These are phyloP conservation scores for Ivindomyrus marchei DNA, from an alignment of 2,113 vertebrate species.

Conservation along the genomic window DNA sequence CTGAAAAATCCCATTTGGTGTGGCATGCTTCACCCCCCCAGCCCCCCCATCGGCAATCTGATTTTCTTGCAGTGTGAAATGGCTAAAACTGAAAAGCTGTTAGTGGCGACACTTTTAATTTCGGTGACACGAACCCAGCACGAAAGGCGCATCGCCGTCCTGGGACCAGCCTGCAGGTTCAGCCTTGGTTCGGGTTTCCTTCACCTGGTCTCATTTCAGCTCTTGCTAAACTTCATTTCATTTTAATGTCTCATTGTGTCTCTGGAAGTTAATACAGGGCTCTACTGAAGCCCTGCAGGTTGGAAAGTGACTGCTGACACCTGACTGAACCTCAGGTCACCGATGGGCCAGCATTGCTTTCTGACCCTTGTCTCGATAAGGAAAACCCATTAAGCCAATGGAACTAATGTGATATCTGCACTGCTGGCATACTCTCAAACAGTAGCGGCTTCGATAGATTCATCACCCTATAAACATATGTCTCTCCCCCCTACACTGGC, in stretches of 20 bases:
- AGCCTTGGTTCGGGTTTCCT: not conserved
- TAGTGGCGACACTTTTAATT: not conserved
- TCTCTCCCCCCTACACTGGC: not conserved
- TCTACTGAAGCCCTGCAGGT: not conserved
- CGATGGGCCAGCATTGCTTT: not conserved
- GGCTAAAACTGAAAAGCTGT: not conserved
- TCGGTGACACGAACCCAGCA: not conserved
- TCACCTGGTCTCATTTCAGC: not conserved
- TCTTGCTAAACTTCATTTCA: not conserved
- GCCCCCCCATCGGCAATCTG: not conserved
- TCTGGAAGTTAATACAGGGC: not conserved
- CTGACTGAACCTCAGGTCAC: not conserved
- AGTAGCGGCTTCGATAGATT: not conserved
- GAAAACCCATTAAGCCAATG: not conserved
- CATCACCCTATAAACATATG: not conserved
- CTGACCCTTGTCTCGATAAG: not conserved
- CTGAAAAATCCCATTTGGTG: not conserved
- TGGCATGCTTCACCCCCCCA: not conserved
- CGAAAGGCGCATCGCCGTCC: not conserved
- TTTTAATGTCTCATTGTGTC: not conserved
- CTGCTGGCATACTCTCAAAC: not conserved
- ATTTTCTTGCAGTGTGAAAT: not conserved
- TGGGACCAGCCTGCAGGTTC: not conserved
- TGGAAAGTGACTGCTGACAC: not conserved
- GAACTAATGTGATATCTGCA: constrained; percentile 15